phyloP scores from a whole-genome alignment of 2,113 vertebrate species.

The Gambusia holbrooki region DNA sequence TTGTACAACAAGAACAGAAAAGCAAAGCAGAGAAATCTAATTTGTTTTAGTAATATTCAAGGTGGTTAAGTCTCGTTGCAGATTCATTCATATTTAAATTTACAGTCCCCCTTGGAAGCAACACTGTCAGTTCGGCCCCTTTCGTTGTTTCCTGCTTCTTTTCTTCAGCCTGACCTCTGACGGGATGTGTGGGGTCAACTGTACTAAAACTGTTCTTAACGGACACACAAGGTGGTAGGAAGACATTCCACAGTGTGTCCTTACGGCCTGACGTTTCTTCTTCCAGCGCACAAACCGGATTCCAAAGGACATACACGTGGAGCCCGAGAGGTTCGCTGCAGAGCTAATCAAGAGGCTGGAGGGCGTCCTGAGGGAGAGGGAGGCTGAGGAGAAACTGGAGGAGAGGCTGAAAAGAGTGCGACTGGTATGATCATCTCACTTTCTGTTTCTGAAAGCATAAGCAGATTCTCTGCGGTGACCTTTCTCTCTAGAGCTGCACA shows the following conservation, averaged over 20 bases:
- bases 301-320: conserved; percentile 93
- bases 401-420: conserved; percentile 89
- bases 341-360: conserved; percentile 93
- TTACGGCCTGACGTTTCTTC: conserved; percentile 29
- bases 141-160: conserved; percentile 14
- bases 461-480: conserved; percentile 1
- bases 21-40: no score
- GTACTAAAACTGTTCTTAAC: conserved; percentile 20
- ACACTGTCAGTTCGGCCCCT: conserved; percentile 3
- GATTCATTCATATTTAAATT: not conserved
- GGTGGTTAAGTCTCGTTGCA: not conserved
- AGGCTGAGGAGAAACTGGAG: conserved; percentile 89
- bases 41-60: no score
- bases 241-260: not conserved
- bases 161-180: conserved; percentile 5
- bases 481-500: not conserved
- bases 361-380: conserved; percentile 87
- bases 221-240: not conserved
- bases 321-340: conserved; percentile 92
- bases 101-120: not conserved
- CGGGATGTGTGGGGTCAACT: conserved; percentile 9
- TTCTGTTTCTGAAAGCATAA: conserved; percentile 16
- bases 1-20: no score
- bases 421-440: conserved; percentile 75
- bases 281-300: conserved; percentile 89